Conservation (phyloP, 2,113 vertebrate species). For the Macrotus californicus region DNA sequence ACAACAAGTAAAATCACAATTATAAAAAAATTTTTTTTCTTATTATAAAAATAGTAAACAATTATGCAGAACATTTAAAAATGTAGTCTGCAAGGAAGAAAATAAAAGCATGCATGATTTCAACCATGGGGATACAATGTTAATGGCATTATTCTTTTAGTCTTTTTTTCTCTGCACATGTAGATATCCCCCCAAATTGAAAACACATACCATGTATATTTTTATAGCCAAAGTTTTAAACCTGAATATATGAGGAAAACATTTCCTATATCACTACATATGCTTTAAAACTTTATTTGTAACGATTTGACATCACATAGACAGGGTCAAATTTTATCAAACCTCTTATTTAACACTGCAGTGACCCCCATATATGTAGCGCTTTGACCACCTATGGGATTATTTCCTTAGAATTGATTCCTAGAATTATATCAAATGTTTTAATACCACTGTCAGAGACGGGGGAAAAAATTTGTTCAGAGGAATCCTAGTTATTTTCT, state of each 20-base stretch:
- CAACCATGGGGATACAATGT: not conserved
- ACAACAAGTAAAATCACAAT: not conserved
- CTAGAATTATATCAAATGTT: not conserved
- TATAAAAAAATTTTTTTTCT: not conserved
- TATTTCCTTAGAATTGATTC: not conserved
- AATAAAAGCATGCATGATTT: not conserved
- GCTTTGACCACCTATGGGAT: not conserved
- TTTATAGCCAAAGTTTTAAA: not conserved
- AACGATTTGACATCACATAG: not conserved
- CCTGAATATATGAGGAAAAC: not conserved
- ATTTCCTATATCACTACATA: not conserved
- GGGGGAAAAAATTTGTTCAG: not conserved
- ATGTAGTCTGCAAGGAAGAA: not conserved
- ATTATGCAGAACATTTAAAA: not conserved
- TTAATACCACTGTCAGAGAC: not conserved
- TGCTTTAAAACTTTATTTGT: not conserved
- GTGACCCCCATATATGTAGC: not conserved
- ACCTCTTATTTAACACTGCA: not conserved
- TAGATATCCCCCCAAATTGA: not conserved
- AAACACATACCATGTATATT: not conserved
- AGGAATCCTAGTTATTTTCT: not conserved
- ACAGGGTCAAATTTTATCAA: not conserved
- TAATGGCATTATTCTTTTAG: not conserved
- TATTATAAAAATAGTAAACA: not conserved
- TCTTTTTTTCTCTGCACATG: not conserved